Conservation (phyloP, 2,888 invertebrate genomes). For the Orthosia gothica region DNA sequence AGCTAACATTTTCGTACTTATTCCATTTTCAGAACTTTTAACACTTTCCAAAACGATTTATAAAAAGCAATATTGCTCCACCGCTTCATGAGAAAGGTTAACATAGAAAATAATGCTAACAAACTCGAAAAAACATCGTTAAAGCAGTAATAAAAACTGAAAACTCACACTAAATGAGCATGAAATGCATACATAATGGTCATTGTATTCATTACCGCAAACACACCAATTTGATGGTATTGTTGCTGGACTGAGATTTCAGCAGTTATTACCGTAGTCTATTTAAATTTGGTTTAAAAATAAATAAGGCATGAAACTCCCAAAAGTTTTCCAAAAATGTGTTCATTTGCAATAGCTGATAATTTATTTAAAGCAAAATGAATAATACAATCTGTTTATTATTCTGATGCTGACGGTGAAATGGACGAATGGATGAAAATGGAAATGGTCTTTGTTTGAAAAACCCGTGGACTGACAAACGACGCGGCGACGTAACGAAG, state of each 20-base stretch:
- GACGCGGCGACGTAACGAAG: conserved; percentile 43
- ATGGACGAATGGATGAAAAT: conserved; percentile 44
- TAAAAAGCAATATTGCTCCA: conserved; percentile 27
- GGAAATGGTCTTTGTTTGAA: conserved; percentile 49
- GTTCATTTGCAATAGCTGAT: conserved; percentile 57
- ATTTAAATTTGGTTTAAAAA: conserved; percentile 46
- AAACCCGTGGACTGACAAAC: conserved; percentile 49
- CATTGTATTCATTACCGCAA: conserved; percentile 36
- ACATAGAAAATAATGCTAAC: conserved; percentile 38
- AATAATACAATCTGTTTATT: conserved; percentile 62
- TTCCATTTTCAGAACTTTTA: conserved; percentile 24
- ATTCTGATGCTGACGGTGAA: conserved; percentile 36
- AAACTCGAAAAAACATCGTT: conserved; percentile 43
- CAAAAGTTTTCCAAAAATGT: conserved; percentile 36
- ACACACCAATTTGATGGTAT: conserved; percentile 47
- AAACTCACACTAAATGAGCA: conserved; percentile 35
- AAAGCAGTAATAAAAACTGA: conserved; percentile 43
- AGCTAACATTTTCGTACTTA: background rate
- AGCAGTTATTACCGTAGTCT: conserved; percentile 38
- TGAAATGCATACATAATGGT: conserved; percentile 53
- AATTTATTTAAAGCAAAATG: conserved; percentile 60
- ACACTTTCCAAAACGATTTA: conserved; percentile 46
- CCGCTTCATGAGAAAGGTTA: background rate
- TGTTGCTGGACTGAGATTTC: conserved; percentile 36
- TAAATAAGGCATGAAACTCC: conserved; percentile 53